A percentile compares a stretch with the other conserved stretches of the same genome.
These are phyloP conservation scores for Melanargia galathea DNA, from an alignment of 2,888 invertebrate species.

Conservation along the genomic window DNA sequence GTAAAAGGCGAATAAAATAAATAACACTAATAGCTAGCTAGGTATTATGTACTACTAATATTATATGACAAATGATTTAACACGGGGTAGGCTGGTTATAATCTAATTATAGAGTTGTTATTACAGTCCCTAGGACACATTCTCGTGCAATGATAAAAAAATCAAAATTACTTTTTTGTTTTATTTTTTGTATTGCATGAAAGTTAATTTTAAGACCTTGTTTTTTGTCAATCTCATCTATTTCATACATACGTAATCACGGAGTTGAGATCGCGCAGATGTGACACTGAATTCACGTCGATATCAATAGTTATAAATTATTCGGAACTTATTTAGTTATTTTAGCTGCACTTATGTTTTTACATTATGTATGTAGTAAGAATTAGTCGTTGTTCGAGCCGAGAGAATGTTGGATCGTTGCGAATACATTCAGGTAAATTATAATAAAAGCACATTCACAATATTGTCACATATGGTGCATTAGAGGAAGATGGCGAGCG, in stretches of 20 bases:
- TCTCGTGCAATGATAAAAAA: neutral
- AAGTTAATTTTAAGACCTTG: neutral
- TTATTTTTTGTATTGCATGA: neutral
- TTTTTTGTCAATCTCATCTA: conserved; percentile 23
- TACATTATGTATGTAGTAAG: neutral
- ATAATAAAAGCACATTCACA: conserved; percentile 44
- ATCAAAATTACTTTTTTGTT: neutral
- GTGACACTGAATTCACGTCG: conserved; percentile 46
- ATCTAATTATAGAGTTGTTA: conserved; percentile 10
- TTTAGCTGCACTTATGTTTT: conserved; percentile 5
- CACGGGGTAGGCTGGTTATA: neutral
- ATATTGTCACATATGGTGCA: conserved; percentile 61
- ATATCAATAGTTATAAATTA: conserved; percentile 36
- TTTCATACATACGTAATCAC: conserved; percentile 41
- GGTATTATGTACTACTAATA: neutral
- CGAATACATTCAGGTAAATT: conserved; percentile 13
- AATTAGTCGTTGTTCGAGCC: neutral
- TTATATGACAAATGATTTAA: conserved; percentile 4
- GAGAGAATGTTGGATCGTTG: conserved; percentile 7
- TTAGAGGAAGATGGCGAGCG: conserved; percentile 49
- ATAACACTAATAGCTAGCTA: too few relatives aligned
- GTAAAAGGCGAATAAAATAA: too few relatives aligned
- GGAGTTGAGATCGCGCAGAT: conserved; percentile 43
- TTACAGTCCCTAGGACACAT: neutral
- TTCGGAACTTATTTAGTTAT: conserved; percentile 8